phyloP scores from a whole-genome alignment of 2,797 vertebrate species.

The Syngnathus rostellatus region DNA sequence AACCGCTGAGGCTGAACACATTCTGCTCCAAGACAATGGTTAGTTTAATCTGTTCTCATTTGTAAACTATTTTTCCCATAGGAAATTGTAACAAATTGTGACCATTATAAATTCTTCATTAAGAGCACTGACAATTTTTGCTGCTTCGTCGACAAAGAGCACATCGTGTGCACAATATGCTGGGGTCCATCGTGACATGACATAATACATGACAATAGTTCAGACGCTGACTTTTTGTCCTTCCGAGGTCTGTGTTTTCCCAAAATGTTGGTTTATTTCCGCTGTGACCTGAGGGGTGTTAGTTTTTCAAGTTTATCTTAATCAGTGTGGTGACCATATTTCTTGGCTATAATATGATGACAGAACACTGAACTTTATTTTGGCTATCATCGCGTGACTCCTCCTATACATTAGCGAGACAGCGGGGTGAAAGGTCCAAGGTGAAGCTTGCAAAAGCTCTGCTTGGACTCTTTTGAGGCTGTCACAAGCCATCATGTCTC shows the following conservation, averaged over 20 bases:
- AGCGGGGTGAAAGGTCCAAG: slow-evolving; percentile 43
- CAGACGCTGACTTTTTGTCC: too few relatives aligned
- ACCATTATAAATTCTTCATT: too few relatives aligned
- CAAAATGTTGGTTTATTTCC: neutral
- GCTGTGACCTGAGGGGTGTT: neutral
- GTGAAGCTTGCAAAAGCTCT: slow-evolving; percentile 50
- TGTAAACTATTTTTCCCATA: too few relatives aligned
- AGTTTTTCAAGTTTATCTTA: neutral
- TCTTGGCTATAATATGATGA: slow-evolving; percentile 12
- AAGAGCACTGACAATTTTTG: too few relatives aligned
- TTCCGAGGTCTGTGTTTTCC: too few relatives aligned
- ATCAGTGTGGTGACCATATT: neutral
- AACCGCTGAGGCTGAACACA: neutral
- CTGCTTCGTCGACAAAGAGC: too few relatives aligned
- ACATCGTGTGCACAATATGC: too few relatives aligned
- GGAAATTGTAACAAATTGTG: too few relatives aligned
- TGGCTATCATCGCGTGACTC: slow-evolving; percentile 31
- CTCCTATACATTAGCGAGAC: slow-evolving; percentile 34
- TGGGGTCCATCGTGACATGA: too few relatives aligned
- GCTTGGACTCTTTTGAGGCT: slow-evolving; percentile 50
- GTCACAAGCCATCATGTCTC: slow-evolving; percentile 57
- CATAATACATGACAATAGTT: too few relatives aligned
- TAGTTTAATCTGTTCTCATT: too few relatives aligned
- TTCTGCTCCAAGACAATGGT: neutral
- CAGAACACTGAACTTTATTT: slow-evolving; percentile 45